phyloP scores from a whole-genome alignment of 2,888 invertebrate genomes.

The Eristalis arbustorum region DNA sequence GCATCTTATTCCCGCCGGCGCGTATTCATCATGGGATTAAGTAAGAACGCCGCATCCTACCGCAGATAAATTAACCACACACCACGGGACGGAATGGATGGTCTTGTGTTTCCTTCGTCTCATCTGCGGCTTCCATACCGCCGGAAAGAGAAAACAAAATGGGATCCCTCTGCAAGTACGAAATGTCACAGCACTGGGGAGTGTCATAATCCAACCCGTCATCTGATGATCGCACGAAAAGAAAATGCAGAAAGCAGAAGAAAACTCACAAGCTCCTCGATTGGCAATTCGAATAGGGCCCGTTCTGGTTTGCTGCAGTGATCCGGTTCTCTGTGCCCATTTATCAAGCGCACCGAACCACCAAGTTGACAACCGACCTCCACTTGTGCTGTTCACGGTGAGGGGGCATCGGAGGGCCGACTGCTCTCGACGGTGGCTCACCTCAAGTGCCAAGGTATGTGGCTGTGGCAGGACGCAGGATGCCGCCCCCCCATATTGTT shows the following conservation, averaged over 20 bases:
- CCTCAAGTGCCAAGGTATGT: not conserved
- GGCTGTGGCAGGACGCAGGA: not conserved
- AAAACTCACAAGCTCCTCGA: constrained; percentile 37
- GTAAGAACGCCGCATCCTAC: constrained; percentile 33
- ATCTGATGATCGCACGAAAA: not conserved
- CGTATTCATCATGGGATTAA: constrained; percentile 53
- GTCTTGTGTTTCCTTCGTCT: not conserved
- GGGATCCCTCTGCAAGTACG: not conserved
- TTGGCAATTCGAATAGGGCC: constrained; percentile 50
- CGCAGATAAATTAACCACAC: constrained; percentile 56
- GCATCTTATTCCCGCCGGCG: constrained; percentile 16
- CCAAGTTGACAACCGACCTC: not conserved
- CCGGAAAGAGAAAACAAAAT: not conserved
- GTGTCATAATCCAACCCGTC: not conserved
- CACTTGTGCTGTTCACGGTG: not conserved
- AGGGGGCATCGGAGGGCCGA: not conserved
- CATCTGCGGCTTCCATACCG: too few relatives aligned
- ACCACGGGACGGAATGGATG: too few relatives aligned
- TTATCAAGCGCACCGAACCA: constrained; percentile 14
- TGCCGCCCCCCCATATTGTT: constrained; percentile 1
- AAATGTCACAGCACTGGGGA: not conserved
- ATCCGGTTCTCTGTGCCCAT: constrained; percentile 2
- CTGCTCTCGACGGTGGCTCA: constrained; percentile 18
- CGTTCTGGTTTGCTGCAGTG: constrained; percentile 10
- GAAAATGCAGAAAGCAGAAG: not conserved